Conservation (phyloP, 2,888 invertebrate species). For the Chrysotoxum bicinctum region DNA sequence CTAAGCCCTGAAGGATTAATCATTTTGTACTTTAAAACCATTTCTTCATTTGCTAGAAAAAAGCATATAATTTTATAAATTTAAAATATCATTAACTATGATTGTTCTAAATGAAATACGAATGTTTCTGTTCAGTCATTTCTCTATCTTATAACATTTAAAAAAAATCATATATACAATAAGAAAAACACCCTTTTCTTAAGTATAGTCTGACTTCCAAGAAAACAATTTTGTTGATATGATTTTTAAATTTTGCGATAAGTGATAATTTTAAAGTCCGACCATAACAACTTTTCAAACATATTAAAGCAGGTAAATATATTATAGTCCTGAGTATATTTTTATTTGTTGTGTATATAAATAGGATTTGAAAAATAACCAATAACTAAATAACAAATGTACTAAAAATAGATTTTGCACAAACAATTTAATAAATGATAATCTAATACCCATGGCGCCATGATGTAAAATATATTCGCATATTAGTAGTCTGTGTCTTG, state of each 20-base stretch:
- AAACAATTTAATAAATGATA: background rate
- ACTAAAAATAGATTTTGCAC: background rate
- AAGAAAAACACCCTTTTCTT: background rate
- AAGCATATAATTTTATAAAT: no score
- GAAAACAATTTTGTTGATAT: background rate
- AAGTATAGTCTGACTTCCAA: background rate
- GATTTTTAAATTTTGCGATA: background rate
- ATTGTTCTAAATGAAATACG: no score
- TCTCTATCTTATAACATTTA: background rate
- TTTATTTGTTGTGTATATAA: background rate
- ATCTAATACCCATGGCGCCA: background rate
- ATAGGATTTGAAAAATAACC: background rate
- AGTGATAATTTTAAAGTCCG: background rate
- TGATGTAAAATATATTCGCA: background rate
- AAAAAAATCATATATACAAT: background rate
- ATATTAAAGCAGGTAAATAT: background rate
- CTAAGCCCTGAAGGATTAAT: no score
- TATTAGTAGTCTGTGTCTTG: background rate
- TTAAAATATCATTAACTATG: no score
- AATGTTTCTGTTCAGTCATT: no score
- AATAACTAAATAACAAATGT: no score
- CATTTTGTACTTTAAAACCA: no score
- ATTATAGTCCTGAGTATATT: background rate
- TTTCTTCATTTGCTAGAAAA: no score
- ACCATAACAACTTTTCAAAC: background rate